Conservation (phyloP, 2,888 invertebrate genomes). For the Toxonevra muliebris region DNA sequence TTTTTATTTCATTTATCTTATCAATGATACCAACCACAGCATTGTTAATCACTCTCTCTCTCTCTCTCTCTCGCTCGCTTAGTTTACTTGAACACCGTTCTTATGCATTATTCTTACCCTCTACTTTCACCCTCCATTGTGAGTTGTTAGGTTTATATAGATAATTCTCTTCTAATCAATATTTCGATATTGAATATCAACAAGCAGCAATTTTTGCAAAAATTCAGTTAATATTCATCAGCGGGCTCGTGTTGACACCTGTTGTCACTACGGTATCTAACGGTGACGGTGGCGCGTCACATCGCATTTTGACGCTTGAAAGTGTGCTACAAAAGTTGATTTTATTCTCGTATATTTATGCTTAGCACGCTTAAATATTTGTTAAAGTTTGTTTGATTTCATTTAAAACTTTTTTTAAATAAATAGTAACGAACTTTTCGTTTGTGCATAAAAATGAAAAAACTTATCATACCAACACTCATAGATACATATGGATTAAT, state of each 20-base stretch:
- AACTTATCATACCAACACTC: constrained; percentile 54
- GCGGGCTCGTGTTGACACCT: constrained; percentile 52
- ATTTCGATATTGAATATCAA: constrained; percentile 11
- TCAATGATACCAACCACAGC: neutral
- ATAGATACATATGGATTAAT: constrained; percentile 58
- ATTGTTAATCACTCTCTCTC: too few species aligned
- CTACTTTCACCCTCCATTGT: neutral
- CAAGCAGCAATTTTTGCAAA: neutral
- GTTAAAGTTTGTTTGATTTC: neutral
- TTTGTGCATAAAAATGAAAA: constrained; percentile 48
- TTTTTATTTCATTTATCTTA: neutral
- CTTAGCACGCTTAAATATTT: neutral
- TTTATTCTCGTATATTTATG: too few species aligned
- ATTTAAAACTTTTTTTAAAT: neutral
- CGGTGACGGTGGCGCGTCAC: neutral
- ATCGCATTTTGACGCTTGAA: neutral
- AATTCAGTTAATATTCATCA: constrained; percentile 58
- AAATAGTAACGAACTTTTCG: neutral
- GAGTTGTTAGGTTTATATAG: neutral
- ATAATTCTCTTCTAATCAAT: constrained; percentile 29
- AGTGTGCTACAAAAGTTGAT: neutral
- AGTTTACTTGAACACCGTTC: too few species aligned
- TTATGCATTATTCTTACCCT: too few species aligned
- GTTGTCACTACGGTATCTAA: constrained; percentile 32
- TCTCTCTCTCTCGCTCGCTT: too few species aligned